Percentiles rank a stretch among this genome's conserved stretches.
Evolutionary conservation across 2,888 invertebrate genomes (phyloP).

Genomic region (Octodonta nipae): DNA sequence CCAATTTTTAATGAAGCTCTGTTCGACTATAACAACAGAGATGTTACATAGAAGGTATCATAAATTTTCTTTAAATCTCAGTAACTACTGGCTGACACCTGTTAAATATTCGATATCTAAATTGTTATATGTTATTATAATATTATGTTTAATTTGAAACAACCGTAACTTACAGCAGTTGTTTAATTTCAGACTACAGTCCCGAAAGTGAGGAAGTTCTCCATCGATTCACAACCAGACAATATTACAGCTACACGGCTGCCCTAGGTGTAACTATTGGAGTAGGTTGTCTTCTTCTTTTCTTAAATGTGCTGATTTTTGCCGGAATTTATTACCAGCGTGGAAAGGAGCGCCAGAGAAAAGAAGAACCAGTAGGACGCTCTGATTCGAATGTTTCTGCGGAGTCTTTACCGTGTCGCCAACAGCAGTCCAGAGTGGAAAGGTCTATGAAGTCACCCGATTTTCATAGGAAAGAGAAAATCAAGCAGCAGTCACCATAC

Average conservation of each 20-base stretch:
- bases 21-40: no score
- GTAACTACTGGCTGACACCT: no score
- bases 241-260: constrained; percentile 57
- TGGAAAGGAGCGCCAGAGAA: constrained; percentile 40
- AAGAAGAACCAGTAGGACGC: constrained; percentile 18
- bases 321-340: constrained; percentile 64
- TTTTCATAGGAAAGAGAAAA: no score
- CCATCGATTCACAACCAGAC: constrained; percentile 41
- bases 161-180: no score
- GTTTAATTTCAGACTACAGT: no score
- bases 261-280: constrained; percentile 66
- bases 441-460: constrained; percentile 26
- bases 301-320: constrained; percentile 61
- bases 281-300: constrained; percentile 56
- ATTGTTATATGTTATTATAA: no score
- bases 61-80: no score
- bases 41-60: no score
- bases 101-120: no score
- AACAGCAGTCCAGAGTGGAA: constrained; percentile 34
- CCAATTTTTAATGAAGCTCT: no score
- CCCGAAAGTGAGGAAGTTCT: constrained; percentile 41
- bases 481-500: constrained; percentile 4
- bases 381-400: constrained; percentile 30
- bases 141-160: no score
- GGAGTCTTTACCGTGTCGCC: constrained; percentile 34